These are phyloP conservation scores for Camponotus floridanus DNA, from an alignment of 1,140 invertebrate species.

Conservation along the genomic window DNA sequence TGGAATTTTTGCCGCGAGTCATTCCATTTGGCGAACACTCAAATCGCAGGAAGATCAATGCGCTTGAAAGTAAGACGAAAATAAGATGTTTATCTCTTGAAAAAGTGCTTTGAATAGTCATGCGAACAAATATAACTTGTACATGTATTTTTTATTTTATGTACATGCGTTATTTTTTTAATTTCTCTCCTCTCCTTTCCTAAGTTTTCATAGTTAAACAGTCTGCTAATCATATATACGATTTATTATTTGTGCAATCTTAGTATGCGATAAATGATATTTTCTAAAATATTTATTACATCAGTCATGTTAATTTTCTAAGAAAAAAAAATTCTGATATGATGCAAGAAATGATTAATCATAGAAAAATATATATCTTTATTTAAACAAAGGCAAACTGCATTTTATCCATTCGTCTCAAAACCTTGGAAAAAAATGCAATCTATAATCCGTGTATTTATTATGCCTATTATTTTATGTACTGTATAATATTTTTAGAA, in stretches of 20 bases:
- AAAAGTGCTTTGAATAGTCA: neutral
- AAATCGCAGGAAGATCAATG: conserved; percentile 43
- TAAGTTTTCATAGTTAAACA: neutral
- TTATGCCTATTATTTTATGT: too few species aligned
- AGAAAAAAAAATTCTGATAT: neutral
- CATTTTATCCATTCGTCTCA: too few species aligned
- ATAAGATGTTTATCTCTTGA: conserved; percentile 50
- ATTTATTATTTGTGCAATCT: neutral
- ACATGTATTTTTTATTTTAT: neutral
- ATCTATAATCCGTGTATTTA: too few species aligned
- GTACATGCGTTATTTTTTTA: neutral
- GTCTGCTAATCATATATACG: neutral
- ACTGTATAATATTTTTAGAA: too few species aligned
- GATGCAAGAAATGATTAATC: too few species aligned
- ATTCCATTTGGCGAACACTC: conserved; percentile 45
- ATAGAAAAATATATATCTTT: too few species aligned
- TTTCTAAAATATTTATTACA: neutral
- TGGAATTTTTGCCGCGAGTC: conserved; percentile 35
- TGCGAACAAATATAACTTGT: neutral
- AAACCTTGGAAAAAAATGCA: too few species aligned
- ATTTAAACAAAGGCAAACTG: too few species aligned
- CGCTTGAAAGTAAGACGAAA: conserved; percentile 35
- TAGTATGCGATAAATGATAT: neutral
- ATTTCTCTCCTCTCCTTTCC: too few species aligned
- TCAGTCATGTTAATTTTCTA: neutral